Percentiles rank a stretch among this genome's conserved stretches.
Evolutionary conservation across 2,113 vertebrate species (phyloP).

Genomic region (Hydropotes inermis): DNA sequence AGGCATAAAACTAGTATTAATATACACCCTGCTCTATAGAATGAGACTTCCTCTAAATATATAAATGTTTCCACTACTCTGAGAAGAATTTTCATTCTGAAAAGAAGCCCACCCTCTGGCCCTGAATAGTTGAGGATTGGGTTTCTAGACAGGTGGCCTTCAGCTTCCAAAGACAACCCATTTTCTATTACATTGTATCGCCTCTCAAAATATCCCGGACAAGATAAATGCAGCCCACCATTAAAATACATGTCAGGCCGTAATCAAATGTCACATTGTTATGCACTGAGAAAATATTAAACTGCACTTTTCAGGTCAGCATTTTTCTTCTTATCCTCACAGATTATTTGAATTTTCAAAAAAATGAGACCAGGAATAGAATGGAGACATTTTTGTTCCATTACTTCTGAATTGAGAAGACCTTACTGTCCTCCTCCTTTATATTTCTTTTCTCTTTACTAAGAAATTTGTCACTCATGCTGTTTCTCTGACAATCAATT

Average conservation of each 20-base stretch:
- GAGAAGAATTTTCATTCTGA: neutral
- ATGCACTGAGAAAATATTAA: constrained; percentile 33
- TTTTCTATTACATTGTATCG: neutral
- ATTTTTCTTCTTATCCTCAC: constrained; percentile 32
- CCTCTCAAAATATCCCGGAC: neutral
- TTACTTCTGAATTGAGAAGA: constrained; percentile 11
- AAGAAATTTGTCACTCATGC: constrained; percentile 68
- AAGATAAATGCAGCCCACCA: neutral
- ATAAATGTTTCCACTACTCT: neutral
- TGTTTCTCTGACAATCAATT: constrained; percentile 75
- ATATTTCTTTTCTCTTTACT: constrained; percentile 61
- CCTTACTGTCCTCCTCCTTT: constrained; percentile 12
- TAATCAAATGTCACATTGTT: constrained; percentile 7
- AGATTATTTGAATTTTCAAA: constrained; percentile 51
- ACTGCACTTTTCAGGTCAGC: constrained; percentile 3
- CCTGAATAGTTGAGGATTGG: neutral
- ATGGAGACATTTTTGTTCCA: constrained; percentile 35
- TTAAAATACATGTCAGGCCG: neutral
- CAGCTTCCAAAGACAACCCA: neutral
- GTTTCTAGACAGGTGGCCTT: neutral
- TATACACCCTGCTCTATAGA: neutral
- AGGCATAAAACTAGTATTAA: neutral
- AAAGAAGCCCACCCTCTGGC: neutral
- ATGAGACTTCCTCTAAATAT: neutral
- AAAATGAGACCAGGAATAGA: constrained; percentile 38